A percentile compares a stretch with the other conserved stretches of the same genome.
phyloP scores from a whole-genome alignment of 2,797 vertebrate genomes.

The Agapornis canus region DNA sequence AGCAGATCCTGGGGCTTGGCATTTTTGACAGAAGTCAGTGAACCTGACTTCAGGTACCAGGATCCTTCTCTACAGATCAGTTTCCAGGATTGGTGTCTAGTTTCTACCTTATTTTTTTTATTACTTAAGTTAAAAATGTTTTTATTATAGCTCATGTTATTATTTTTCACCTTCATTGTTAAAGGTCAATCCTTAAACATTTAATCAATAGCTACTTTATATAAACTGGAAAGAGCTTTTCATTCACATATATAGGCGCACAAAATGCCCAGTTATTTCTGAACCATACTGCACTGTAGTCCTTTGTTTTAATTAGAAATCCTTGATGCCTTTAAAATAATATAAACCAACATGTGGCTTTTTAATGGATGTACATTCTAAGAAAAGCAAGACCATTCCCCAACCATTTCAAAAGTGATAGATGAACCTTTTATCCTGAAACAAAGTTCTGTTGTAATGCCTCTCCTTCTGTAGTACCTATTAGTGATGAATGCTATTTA shows the following conservation, averaged over 20 bases:
- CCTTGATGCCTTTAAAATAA: neutral
- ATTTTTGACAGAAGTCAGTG: neutral
- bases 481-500: neutral
- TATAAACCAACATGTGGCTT: neutral
- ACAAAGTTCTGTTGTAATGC: neutral
- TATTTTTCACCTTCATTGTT: neutral
- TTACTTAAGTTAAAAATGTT: neutral
- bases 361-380: neutral
- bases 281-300: neutral
- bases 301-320: neutral
- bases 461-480: neutral
- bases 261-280: neutral
- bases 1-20: neutral
- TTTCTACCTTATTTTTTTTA: neutral
- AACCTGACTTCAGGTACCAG: neutral
- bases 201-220: neutral
- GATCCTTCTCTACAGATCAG: neutral
- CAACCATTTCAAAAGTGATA: neutral
- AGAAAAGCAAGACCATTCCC: neutral
- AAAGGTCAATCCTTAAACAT: constrained; percentile 1
- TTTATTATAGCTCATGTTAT: neutral
- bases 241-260: neutral
- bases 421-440: neutral
- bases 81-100: neutral
- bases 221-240: constrained; percentile 2